These are phyloP conservation scores for Morphnarchus princeps DNA, from an alignment of 2,113 vertebrate species.

Conservation along the genomic window DNA sequence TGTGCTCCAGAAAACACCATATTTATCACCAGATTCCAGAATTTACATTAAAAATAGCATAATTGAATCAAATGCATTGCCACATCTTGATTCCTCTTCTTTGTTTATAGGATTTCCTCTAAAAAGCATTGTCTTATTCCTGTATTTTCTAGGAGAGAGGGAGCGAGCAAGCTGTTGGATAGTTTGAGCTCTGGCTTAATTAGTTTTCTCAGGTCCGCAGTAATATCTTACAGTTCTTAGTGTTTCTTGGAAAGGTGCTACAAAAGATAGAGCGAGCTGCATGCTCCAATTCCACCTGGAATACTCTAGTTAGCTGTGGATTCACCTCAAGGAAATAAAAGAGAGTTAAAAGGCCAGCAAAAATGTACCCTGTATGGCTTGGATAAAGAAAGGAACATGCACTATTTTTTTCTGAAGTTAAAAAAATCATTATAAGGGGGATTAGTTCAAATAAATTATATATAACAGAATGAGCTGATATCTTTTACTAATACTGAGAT, in stretches of 20 bases:
- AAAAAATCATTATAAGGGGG: background rate
- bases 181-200: conserved; percentile 2
- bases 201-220: conserved; percentile 32
- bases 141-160: background rate
- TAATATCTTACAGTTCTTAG: background rate
- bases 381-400: background rate
- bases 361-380: background rate
- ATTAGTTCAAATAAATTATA: background rate
- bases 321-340: background rate
- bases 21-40: background rate
- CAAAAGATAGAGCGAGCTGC: background rate
- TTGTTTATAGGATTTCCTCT: background rate
- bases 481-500: background rate
- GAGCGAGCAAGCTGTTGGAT: background rate
- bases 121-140: background rate
- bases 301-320: background rate
- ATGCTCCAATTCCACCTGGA: background rate
- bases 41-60: background rate
- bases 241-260: conserved; percentile 37
- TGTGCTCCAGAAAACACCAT: background rate
- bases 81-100: background rate
- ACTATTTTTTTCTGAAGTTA: background rate
- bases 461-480: background rate
- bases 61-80: background rate
- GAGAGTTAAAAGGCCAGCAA: background rate